Evolutionary conservation across 2,888 invertebrate genomes (phyloP).

Genomic region (Anticlea derivata): DNA sequence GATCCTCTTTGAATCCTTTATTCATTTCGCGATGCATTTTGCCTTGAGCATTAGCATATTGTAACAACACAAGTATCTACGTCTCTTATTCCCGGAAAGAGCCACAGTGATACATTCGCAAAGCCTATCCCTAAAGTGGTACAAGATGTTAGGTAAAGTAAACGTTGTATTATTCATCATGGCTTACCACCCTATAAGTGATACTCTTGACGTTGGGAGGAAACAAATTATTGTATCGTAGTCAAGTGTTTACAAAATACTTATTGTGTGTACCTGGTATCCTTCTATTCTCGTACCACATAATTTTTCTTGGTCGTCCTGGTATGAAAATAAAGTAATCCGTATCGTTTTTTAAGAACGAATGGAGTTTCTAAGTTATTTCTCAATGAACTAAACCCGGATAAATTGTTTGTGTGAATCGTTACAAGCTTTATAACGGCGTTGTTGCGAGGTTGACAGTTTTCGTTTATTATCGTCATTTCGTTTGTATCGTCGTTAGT

Average conservation of each 20-base stretch:
- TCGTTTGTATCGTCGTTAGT: too few species aligned
- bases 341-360: too few species aligned
- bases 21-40: too few species aligned
- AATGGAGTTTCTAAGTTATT: too few species aligned
- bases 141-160: slow-evolving; percentile 16
- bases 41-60: too few species aligned
- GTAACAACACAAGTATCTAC: not conserved
- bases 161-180: slow-evolving; percentile 19
- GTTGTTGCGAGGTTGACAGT: too few species aligned
- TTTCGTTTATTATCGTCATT: too few species aligned
- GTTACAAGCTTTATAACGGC: too few species aligned
- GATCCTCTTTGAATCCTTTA: too few species aligned
- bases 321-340: too few species aligned
- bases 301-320: not conserved
- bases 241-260: not conserved
- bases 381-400: too few species aligned
- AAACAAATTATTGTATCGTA: slow-evolving; percentile 2
- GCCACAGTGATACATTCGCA: not conserved
- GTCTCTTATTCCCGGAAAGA: not conserved
- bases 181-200: slow-evolving; percentile 5
- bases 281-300: not conserved
- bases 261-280: not conserved
- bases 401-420: too few species aligned
- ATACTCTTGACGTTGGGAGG: slow-evolving; percentile 2
- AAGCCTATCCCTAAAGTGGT: not conserved